Base-by-base conservation (phyloP, 1,140 invertebrate genomes). In the Microplitis demolitor region DNA sequence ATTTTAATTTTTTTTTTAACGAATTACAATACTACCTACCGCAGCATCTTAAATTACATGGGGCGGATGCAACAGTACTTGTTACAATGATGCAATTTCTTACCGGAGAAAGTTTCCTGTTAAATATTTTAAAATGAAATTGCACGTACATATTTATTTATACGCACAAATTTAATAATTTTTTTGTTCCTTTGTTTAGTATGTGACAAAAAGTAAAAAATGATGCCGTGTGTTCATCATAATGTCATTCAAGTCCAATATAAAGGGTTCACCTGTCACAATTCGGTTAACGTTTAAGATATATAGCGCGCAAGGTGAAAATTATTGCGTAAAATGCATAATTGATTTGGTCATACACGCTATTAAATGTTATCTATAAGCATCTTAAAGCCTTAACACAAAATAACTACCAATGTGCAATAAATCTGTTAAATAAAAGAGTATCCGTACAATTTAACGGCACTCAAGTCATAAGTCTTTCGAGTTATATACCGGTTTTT, bases 71-170 rank as follows among this genome's bases (percentile, higher is more conserved):
- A 70, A 45, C 11, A 45, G 39, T 45, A 45, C 39, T 45, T 78
- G 78, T 13, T 56, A 33, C 62, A 60, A 68, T 79, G 76, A 78
- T 71, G 78, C 71, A 78, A 79, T 76, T 69, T 11, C 11, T 24
- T 24, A 24, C 35, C 71, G 72, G 77, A 77, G 78, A 79, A 77
- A 79, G 76, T 56, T 54, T 54, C 63, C 53, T 69, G 64, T 72
- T 69, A 64, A 71, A 72, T 45, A 45, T 34, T 71, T 24, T 11
- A 11, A 11, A 11, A 11, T 11, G 0, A 45, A 45, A 45, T 9
- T 45, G 11, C 6, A 11, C 39, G 11, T 45, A 45, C 11, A 45
- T 45, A 45, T 45, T 45, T 68, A 35, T 16, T 11, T 8, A 51
- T 54, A 68, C 50, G 14, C 11, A 11, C 4, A 24, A 31, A 11